phyloP scores from a whole-genome alignment of 2,797 vertebrate genomes.

The Spinus pinus region DNA sequence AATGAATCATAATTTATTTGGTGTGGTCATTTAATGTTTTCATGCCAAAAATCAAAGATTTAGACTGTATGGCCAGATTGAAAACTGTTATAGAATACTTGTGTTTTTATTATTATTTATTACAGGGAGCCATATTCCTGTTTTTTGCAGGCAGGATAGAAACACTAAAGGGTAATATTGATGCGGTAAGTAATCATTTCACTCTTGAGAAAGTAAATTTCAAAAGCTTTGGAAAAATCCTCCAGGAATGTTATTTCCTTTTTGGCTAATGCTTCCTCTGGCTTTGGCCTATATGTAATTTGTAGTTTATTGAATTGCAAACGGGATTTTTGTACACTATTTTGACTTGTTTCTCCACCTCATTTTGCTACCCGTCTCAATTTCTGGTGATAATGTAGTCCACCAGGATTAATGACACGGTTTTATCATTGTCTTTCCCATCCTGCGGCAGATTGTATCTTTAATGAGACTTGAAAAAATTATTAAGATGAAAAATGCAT shows the following conservation, averaged over 20 bases:
- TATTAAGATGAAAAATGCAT: neutral
- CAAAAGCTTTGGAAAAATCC: neutral
- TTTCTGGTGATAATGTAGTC: neutral
- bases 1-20: neutral
- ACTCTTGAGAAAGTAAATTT: neutral
- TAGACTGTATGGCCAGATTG: neutral
- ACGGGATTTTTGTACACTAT: neutral
- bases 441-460: neutral
- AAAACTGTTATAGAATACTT: constrained; percentile 54
- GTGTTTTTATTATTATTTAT: constrained; percentile 56
- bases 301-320: neutral
- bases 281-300: neutral
- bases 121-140: constrained; percentile 95
- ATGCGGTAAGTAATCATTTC: constrained; percentile 82
- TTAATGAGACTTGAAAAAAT: neutral
- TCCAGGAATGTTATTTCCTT: neutral
- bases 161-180: constrained; percentile 95
- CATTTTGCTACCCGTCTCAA: neutral
- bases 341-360: neutral
- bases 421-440: neutral
- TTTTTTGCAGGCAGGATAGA: constrained; percentile 98
- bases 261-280: neutral
- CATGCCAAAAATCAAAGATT: neutral
- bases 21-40: neutral
- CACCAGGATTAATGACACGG: neutral